phyloP scores from a whole-genome alignment of 2,888 invertebrate species.

The Altica lythri region DNA sequence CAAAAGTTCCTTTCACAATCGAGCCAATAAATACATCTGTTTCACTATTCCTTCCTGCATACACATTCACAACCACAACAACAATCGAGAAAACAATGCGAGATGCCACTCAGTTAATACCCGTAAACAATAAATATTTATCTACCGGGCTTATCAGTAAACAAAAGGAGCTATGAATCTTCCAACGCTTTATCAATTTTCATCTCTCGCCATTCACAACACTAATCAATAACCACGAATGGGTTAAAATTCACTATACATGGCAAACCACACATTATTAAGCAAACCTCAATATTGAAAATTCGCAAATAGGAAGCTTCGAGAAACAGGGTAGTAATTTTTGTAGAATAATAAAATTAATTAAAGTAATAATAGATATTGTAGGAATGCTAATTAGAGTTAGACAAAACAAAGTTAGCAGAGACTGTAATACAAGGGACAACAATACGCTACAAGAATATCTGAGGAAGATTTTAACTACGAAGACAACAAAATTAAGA shows the following conservation, averaged over 20 bases:
- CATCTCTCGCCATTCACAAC: slow-evolving; percentile 15
- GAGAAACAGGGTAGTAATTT: too few relatives aligned
- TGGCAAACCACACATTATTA: slow-evolving; percentile 1
- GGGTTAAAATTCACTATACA: neutral
- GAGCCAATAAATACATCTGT: slow-evolving; percentile 12
- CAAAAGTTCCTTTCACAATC: too few relatives aligned
- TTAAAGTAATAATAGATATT: too few relatives aligned
- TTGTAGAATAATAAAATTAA: too few relatives aligned
- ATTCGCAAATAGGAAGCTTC: too few relatives aligned
- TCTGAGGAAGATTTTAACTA: too few relatives aligned
- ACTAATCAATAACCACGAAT: slow-evolving; percentile 13
- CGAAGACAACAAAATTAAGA: too few relatives aligned
- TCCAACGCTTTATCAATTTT: slow-evolving; percentile 20
- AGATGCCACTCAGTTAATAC: slow-evolving; percentile 15
- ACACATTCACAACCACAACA: neutral
- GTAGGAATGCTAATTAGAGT: too few relatives aligned
- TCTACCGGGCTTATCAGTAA: slow-evolving; percentile 10
- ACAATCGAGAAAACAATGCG: neutral
- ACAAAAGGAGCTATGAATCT: slow-evolving; percentile 22
- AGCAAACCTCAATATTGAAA: too few relatives aligned
- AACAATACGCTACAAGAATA: too few relatives aligned
- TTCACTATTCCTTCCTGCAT: slow-evolving; percentile 5
- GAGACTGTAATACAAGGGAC: too few relatives aligned
- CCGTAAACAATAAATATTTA: slow-evolving; percentile 22
- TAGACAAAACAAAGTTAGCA: too few relatives aligned